phyloP scores from a whole-genome alignment of 2,797 vertebrate genomes.

The Rhincodon typus region DNA sequence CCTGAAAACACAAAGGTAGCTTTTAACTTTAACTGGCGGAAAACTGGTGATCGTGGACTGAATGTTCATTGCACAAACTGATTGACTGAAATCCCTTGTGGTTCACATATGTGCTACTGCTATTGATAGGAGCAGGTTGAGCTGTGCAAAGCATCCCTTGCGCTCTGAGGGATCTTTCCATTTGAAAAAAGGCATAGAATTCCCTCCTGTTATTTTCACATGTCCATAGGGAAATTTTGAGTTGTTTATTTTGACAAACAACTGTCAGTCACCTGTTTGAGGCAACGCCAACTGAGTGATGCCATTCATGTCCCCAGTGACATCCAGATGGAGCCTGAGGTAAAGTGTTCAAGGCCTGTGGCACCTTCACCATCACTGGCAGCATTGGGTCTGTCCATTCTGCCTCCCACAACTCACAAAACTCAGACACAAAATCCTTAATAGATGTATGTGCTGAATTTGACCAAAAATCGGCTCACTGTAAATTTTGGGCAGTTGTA shows the following conservation, averaged over 20 bases:
- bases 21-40: neutral
- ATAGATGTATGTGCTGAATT: neutral
- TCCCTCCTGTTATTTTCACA: neutral
- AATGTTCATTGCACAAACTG: neutral
- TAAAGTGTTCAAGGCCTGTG: neutral
- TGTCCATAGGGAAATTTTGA: neutral
- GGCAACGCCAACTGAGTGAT: neutral
- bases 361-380: neutral
- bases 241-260: neutral
- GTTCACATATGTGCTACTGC: neutral
- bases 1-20: neutral
- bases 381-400: neutral
- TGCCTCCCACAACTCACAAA: neutral
- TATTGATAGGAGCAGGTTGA: neutral
- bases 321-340: neutral
- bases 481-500: too few species aligned
- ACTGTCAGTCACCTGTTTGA: neutral
- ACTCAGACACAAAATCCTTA: neutral
- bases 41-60: neutral
- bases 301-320: neutral
- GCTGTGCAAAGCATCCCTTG: neutral
- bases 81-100: neutral
- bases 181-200: neutral
- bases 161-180: neutral
- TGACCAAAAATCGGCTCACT: too few species aligned